Evolutionary conservation across 1,140 invertebrate species (phyloP), one percentile per base, ranked within the genome.

Genomic region (Lasioglossum albipes): DNA sequence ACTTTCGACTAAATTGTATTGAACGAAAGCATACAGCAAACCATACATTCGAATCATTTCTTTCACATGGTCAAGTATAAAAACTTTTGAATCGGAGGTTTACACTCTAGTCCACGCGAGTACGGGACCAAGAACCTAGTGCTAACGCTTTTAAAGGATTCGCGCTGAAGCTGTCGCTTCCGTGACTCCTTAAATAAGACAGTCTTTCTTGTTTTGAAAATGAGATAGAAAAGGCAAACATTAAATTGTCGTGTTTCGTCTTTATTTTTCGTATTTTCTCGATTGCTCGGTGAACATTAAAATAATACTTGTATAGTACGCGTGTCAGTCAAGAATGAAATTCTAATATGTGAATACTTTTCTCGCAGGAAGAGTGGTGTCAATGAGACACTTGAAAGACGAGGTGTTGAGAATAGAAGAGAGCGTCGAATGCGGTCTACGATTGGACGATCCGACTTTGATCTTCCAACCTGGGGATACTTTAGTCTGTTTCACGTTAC

Each of bases 351-450:
- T 64, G 16, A 54, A 77, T 61, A 75, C 54, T 57, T 54, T 84
- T 82, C 31, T 92, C 90, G 42, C 82, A 97, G 97, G 97, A 66
- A 94, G 94, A 86, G 87, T 98, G 52, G 90, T 93, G 41, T 98
- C 97, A 5, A 96, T 99, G 95, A 95, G 96, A 86, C 97, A 99
- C 92, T 90, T 98, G 10, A 99, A 99, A 91, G 95, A 96, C 82
- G 98, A 99, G 94, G 97, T 98, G 0, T 95, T 96, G 16, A 94
- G 94, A 0, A 96, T 99, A 41, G 97, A 97, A 89, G 95, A 95
- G 68, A 97, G 97, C 89, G 94, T 96, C 27, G 98, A 99, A 91
- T 99, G 98, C 93, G 98, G 98, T 0, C 87, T 99, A 36, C 95
- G 95, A 75, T 94, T 99, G 20, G 94, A 95, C 0, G 95, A 98